Evolutionary conservation across 2,113 vertebrate species (phyloP).

Genomic region (Syngnathoides biaculeatus): DNA sequence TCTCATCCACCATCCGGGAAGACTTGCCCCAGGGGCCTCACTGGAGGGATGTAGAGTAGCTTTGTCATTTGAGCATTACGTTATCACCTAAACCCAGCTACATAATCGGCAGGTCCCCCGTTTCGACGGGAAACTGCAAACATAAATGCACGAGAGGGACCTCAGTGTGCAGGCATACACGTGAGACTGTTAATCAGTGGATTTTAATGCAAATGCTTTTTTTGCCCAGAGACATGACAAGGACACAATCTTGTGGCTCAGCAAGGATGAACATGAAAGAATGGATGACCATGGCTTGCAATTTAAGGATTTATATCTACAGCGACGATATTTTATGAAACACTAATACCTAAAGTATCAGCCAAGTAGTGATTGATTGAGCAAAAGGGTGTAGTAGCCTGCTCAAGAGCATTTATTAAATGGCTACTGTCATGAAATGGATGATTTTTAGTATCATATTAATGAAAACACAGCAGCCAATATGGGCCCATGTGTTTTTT

Average conservation of each 20-base stretch:
- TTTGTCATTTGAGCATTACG: slow-evolving; percentile 43
- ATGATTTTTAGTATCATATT: too few species aligned
- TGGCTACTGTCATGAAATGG: neutral
- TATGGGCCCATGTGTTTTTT: too few species aligned
- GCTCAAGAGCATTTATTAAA: neutral
- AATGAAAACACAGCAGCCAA: too few species aligned
- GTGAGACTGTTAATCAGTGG: slow-evolving; percentile 4
- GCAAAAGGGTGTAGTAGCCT: neutral
- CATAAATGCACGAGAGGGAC: slow-evolving; percentile 17
- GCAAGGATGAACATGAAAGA: neutral
- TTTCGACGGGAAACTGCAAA: slow-evolving; percentile 23
- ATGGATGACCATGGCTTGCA: slow-evolving; percentile 12
- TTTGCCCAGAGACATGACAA: neutral
- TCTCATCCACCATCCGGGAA: slow-evolving; percentile 39
- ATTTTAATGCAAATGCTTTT: slow-evolving; percentile 1
- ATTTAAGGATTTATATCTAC: slow-evolving; percentile 5
- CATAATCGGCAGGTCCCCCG: slow-evolving; percentile 37
- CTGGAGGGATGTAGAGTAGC: slow-evolving; percentile 34
- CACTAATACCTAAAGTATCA: slow-evolving; percentile 21
- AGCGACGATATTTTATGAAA: neutral
- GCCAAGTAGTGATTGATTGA: neutral
- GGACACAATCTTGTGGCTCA: neutral
- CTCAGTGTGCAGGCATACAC: neutral
- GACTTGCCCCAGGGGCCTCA: slow-evolving; percentile 25
- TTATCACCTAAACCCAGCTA: slow-evolving; percentile 56